Conservation (phyloP, 2,888 invertebrate genomes). For the Parnassius orleans region DNA sequence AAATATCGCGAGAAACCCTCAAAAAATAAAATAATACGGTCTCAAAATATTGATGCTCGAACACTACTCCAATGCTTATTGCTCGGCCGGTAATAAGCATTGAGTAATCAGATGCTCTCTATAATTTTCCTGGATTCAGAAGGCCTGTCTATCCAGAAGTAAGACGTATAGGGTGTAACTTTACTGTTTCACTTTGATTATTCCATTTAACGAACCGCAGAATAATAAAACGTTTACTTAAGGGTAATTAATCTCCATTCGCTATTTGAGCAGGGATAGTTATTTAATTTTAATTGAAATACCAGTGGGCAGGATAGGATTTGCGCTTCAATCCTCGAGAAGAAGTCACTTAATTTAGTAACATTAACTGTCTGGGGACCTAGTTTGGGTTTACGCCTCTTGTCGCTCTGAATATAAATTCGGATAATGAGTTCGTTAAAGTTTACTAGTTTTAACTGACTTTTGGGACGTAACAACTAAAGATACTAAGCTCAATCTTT, state of each 20-base stretch:
- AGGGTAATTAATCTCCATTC: conserved; percentile 11
- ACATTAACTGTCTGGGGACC: conserved; percentile 40
- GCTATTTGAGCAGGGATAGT: conserved; percentile 14
- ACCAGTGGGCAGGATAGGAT: conserved; percentile 56
- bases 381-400: conserved; percentile 34
- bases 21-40: no score
- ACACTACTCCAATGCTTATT: no score
- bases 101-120: no score
- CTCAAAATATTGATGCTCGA: no score
- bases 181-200: neutral
- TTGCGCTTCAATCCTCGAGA: conserved; percentile 45
- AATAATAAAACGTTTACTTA: conserved; percentile 7
- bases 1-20: no score
- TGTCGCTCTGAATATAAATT: conserved; percentile 16
- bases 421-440: conserved; percentile 5
- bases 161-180: no score
- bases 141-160: no score
- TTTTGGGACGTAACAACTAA: neutral
- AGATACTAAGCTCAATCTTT: no score
- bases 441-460: neutral
- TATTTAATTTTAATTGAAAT: conserved; percentile 71
- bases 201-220: conserved; percentile 2
- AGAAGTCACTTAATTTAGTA: conserved; percentile 38
- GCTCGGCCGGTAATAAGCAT: no score
- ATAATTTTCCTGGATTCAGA: no score